Base-by-base conservation (phyloP, 2,797 vertebrate genomes). In the Xenops minutus region DNA sequence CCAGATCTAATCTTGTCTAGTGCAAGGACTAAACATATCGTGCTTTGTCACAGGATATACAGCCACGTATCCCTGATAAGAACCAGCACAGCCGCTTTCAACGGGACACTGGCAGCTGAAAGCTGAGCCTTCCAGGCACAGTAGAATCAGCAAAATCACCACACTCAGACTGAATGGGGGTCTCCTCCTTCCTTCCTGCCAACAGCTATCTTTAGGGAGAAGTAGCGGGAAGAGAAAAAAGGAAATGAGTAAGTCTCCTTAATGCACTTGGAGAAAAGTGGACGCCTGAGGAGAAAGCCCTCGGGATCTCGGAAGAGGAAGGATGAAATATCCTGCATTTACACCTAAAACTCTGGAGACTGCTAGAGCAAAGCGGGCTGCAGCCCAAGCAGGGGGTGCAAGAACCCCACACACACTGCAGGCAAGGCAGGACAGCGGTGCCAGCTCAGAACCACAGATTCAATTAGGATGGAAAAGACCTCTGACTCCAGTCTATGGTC, bases 11-110 rank as follows among this genome's bases (percentile, higher is more conserved):
- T 89, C 91, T 73, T 7, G 71, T 58, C 81, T 71, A 54, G 29
- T 1, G 36, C 66, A 75, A 85, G 87, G 88, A 77, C 87, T 92
- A 95, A 95, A 93, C 89, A 91, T 62, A 92, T 75, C 71, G n/a
- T 30, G 39, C 67, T 79, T 46, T 92, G 92, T 91, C 96, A 96
- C 51, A 46, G 71, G 78, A 66, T 46, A 85, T 67, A 67, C 49
- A 85, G 78, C 56, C 72, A 59, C 56, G 62, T 61, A 89, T 68
- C 21, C 76, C 77, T 52, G 89, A 83, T 52, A 92, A 83, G 74
- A 89, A 73, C 78, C 62, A 67, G 68, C 75, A 77, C 5, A 30
- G 78, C 89, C 79, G 68, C 89, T 75, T 63, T 48, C 51, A 73
- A 12, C 18, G 19, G 37, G 51, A 37, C 81, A 36, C 30, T 15